Evolutionary conservation across 2,888 invertebrate genomes (phyloP), one percentile per base, ranked within the genome.

Genomic region (Dicyrtoma fusca): DNA sequence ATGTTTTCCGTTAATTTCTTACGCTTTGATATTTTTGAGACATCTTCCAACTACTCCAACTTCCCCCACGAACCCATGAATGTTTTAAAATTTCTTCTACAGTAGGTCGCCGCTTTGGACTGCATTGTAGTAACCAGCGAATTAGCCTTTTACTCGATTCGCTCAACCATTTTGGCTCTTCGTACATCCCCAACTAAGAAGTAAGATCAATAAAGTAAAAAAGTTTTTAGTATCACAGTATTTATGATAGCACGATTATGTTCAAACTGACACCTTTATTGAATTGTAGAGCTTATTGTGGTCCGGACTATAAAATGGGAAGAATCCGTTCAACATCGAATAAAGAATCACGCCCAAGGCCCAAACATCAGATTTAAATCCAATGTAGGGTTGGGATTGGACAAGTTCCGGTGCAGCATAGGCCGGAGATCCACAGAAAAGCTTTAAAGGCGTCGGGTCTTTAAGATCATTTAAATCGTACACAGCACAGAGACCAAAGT

Each of bases 401-500:
- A 61, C 42, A 17, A 61, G 61, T 61, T 61, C 61, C 42, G 61
- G 61, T 3, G 61, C 61, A 11, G 61, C 61, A 19, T 61, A 61
- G 2, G 61, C 26, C n/a, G 61, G 61, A 42, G 61, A 61, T 17
- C 61, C 61, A 25, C 61, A 61, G 42, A 61, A 61, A 13, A 61
- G 17, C 10, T 26, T 61, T 1, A 61, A 42, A 1, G 61, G 61
- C 5, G 44, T 11, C 3, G 34, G 34, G 19, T 26, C 34, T 11
- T 42, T 17, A 4, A 4, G 26, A 17, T 49, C 49, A 17, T 19
- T 8, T 34, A 17, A 14, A n/a, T 34, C 8, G 34, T 19, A 17
- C 3, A 61, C 61, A 1, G 63, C 63, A 63, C 63, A 63, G 14
- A 63, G 47, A 21, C 63, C 63, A 42, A 63, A 63, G 19, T 63